phyloP scores from a whole-genome alignment of 64 coral and sea anemone species.

The Montipora sp. region DNA sequence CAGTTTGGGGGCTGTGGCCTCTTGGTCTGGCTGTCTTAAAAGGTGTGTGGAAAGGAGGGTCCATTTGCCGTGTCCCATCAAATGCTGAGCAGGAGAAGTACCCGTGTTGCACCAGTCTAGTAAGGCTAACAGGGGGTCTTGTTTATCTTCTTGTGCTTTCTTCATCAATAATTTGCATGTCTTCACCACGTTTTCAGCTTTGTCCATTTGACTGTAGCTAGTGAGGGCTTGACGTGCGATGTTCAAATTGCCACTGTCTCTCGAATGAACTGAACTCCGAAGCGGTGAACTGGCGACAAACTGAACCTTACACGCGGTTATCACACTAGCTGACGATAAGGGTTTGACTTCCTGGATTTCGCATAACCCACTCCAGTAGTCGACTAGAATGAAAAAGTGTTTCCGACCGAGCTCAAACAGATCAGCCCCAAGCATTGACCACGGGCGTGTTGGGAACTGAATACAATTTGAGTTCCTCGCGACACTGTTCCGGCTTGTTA shows the following conservation, averaged over 20 bases:
- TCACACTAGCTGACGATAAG: constrained; percentile 1
- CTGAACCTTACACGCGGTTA: constrained; percentile 48
- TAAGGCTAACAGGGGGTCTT: no score
- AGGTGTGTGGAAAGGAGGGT: no score
- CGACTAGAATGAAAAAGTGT: constrained; percentile 25
- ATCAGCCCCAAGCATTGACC: constrained; percentile 38
- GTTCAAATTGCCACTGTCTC: constrained; percentile 52
- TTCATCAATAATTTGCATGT: neutral
- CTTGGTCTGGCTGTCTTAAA: no score
- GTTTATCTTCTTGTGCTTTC: neutral
- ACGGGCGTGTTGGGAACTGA: constrained; percentile 18
- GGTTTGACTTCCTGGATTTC: constrained; percentile 56
- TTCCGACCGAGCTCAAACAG: constrained; percentile 18
- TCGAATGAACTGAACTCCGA: constrained; percentile 35
- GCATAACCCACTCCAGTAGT: constrained; percentile 59
- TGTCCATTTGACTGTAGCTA: constrained; percentile 43
- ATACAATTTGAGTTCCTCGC: neutral
- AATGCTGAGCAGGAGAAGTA: no score
- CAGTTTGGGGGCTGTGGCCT: no score
- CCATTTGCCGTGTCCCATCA: neutral
- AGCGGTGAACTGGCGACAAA: constrained; percentile 38
- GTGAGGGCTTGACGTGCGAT: constrained; percentile 21
- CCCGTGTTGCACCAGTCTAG: no score
- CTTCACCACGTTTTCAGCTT: constrained; percentile 15
- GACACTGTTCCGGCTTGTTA: neutral